These are phyloP conservation scores for Leucophenga maculata DNA, from an alignment of 2,888 invertebrate genomes.

Conservation along the genomic window DNA sequence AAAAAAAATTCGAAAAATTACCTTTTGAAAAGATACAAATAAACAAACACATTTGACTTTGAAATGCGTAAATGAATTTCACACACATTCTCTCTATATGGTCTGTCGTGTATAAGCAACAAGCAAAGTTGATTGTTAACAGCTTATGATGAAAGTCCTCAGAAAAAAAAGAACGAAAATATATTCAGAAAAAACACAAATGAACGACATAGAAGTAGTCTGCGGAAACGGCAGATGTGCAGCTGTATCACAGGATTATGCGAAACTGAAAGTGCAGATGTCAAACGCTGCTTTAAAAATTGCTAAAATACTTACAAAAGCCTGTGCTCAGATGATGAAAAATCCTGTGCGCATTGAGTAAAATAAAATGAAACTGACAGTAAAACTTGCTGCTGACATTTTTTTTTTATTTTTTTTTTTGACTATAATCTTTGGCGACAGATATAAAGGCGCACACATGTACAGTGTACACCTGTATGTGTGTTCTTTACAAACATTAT, in stretches of 20 bases:
- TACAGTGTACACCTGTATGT: not conserved
- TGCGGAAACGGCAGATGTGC: not conserved
- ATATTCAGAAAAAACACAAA: no score
- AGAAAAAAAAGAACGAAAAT: not conserved
- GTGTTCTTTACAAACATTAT: slow-evolving; percentile 12
- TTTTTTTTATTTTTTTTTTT: no score
- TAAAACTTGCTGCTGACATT: slow-evolving; percentile 43
- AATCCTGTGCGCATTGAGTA: not conserved
- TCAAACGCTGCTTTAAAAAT: slow-evolving; percentile 8
- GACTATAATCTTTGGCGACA: not conserved
- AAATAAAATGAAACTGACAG: slow-evolving; percentile 3
- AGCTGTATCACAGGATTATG: not conserved
- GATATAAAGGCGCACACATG: not conserved
- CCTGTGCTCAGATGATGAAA: not conserved
- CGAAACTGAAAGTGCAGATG: not conserved
- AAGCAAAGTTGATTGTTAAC: slow-evolving; percentile 21
- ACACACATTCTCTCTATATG: not conserved
- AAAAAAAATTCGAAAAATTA: slow-evolving; percentile 1
- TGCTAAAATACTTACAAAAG: slow-evolving; percentile 6
- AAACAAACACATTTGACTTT: slow-evolving; percentile 25
- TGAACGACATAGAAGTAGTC: no score
- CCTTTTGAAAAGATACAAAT: not conserved
- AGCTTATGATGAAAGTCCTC: slow-evolving; percentile 28
- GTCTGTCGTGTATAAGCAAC: not conserved
- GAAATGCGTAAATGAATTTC: slow-evolving; percentile 29